These are phyloP conservation scores for Gymnothorax reevesii DNA, from an alignment of 2,797 vertebrate species.

Conservation along the genomic window DNA sequence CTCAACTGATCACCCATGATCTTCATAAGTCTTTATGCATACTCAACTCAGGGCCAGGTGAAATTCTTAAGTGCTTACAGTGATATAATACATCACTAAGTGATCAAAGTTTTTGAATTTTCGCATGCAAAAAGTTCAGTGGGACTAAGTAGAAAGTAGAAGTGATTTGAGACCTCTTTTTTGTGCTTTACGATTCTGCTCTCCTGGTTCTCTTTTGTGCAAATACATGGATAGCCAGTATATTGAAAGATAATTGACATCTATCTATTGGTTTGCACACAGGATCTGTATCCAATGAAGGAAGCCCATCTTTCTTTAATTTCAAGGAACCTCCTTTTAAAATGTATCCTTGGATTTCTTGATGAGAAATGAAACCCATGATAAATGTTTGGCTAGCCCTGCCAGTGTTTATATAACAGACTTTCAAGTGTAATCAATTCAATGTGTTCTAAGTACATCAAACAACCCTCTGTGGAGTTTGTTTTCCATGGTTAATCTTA, in stretches of 20 bases:
- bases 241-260: neutral
- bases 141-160: neutral
- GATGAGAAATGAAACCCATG: neutral
- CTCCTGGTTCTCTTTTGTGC: neutral
- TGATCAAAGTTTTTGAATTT: neutral
- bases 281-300: neutral
- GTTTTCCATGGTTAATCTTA: neutral
- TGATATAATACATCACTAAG: neutral
- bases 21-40: neutral
- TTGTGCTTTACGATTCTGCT: neutral
- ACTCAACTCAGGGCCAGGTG: neutral
- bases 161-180: neutral
- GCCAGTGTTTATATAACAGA: neutral
- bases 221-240: neutral
- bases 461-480: conserved; percentile 4
- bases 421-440: neutral
- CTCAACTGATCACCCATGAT: neutral
- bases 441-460: neutral
- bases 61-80: neutral
- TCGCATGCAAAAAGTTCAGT: neutral
- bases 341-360: neutral
- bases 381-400: neutral
- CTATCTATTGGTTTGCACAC: neutral
- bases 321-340: neutral
- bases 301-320: neutral